Evolutionary conservation across 2,888 invertebrate species (phyloP), one percentile per base, ranked within the genome.

Genomic region (Melanostoma mellinum): DNA sequence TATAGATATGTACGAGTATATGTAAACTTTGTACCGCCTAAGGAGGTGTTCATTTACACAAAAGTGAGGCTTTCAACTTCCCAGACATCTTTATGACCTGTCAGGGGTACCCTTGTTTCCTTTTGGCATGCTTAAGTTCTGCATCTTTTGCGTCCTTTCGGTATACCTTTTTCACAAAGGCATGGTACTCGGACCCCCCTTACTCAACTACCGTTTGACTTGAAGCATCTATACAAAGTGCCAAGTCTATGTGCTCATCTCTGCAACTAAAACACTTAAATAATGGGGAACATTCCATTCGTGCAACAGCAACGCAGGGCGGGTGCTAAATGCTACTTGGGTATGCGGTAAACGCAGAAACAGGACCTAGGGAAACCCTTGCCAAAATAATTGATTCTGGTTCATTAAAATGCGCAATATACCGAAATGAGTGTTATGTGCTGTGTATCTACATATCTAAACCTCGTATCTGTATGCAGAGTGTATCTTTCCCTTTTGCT

Each of bases 11-110:
- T 20, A 20, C 20, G 20, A 20, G 20, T 20, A 20, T 20, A 20
- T 20, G 38, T 48, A 36, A 50, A 48, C 63, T 63, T n/a, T 78
- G 53, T 46, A 63, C 71, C 67, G 50, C 79, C 69, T 79, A 61
- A 79, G 74, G 74, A 84, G 84, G 84, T 84, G 79, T 84, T 84
- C 79, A 71, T 78, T 84, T 84, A 74, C 60, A 84, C 80, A 77
- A 84, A 76, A 85, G 61, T 78, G 76, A 76, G 82, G 82, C 85
- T 86, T 87, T 87, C 78, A 86, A 86, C 86, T 86, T 87, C 79
- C 87, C 87, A 88, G 87, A 88, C 88, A 87, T 85, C 82, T 88
- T 87, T 87, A 87, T 80, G 87, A 86, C 79, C 86, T 85, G 84
- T 81, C 72, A 81, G 81, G 81, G 77, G 80, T 77, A 85, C 86